Evolutionary conservation across 2,113 vertebrate species (phyloP).

Genomic region (Colaptes auratus): DNA sequence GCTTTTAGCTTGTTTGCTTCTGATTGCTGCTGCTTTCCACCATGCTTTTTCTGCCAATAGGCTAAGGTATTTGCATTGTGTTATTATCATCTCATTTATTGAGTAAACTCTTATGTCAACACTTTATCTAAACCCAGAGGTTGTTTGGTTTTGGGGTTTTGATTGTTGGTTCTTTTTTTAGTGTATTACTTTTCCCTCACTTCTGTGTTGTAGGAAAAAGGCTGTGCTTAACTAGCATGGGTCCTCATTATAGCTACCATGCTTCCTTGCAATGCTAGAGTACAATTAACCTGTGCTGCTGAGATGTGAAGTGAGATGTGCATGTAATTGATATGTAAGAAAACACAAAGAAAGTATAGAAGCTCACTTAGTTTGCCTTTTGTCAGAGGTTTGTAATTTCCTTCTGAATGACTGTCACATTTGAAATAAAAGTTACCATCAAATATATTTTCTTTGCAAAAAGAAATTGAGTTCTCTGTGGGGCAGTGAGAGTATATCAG

Average conservation of each 20-base stretch:
- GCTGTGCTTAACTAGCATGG: too few species aligned
- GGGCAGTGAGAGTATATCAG: not conserved
- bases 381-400: not conserved
- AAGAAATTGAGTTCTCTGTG: not conserved
- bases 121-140: too few species aligned
- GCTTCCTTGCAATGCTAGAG: not conserved
- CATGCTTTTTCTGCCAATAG: too few species aligned
- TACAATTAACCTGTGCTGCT: not conserved
- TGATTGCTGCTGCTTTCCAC: too few species aligned
- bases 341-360: not conserved
- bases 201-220: too few species aligned
- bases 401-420: not conserved
- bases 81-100: too few species aligned
- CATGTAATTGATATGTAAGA: not conserved
- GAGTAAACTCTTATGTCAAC: too few species aligned
- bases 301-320: not conserved
- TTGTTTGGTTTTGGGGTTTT: too few species aligned
- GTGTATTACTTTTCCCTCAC: too few species aligned
- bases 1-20: too few species aligned
- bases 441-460: not conserved
- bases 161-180: too few species aligned
- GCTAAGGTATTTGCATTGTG: too few species aligned
- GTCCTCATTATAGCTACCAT: not conserved
- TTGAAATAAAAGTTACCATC: not conserved
- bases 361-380: not conserved